Conservation (phyloP, 2,888 invertebrate species). For the Sturmia bella region DNA sequence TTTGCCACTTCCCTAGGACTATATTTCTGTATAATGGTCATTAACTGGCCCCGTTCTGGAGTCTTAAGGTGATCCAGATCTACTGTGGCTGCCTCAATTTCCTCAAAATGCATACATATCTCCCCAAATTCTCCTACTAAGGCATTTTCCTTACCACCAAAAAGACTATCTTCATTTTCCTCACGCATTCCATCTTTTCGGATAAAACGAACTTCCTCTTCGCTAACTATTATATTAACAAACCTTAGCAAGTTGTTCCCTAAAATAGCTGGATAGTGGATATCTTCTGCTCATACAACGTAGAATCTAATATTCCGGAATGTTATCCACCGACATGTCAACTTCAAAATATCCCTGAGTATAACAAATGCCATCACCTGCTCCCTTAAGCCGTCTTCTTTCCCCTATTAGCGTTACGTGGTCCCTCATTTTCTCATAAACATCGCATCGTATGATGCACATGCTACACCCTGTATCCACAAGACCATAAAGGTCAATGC, state of each 20-base stretch:
- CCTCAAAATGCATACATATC: neutral
- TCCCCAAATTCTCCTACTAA: neutral
- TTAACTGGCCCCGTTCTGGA: neutral
- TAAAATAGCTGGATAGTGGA: constrained; percentile 58
- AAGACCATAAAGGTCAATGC: constrained; percentile 12
- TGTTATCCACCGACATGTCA: constrained; percentile 41
- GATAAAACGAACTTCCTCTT: constrained; percentile 33
- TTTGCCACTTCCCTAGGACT: neutral
- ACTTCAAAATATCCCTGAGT: constrained; percentile 53
- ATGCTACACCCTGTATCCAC: constrained; percentile 27
- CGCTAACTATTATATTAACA: constrained; percentile 50
- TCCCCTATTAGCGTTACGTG: constrained; percentile 30
- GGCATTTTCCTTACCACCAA: too few relatives aligned
- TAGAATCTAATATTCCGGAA: constrained; percentile 43
- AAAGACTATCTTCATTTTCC: too few relatives aligned
- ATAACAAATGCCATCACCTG: constrained; percentile 50
- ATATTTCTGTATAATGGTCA: neutral
- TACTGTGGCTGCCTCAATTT: neutral
- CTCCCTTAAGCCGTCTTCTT: constrained; percentile 27
- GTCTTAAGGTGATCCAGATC: neutral
- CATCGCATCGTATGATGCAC: constrained; percentile 14
- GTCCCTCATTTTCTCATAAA: neutral
- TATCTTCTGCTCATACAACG: constrained; percentile 50
- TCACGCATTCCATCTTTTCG: too few relatives aligned
- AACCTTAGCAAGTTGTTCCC: constrained; percentile 59